Evolutionary conservation across 2,888 invertebrate species (phyloP).

Genomic region (Microctonus aethiopoides): DNA sequence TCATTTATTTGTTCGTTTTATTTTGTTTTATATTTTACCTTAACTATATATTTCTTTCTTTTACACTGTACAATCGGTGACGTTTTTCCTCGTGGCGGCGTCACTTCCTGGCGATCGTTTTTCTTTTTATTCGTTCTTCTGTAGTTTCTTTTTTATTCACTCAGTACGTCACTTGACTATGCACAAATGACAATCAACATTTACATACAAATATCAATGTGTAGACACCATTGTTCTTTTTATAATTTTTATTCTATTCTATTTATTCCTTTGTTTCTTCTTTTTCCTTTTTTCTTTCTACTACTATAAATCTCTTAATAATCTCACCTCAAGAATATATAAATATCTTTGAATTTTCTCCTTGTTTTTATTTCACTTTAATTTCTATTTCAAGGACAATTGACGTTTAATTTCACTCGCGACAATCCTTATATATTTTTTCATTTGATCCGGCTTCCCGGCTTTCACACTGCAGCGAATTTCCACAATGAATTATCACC

Average conservation of each 20-base stretch:
- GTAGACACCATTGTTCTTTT: neutral
- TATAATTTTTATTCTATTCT: neutral
- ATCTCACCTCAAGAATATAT: neutral
- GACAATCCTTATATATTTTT: neutral
- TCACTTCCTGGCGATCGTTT: slow-evolving; percentile 31
- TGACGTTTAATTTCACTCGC: slow-evolving; percentile 3
- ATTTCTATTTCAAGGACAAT: slow-evolving; percentile 1
- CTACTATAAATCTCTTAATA: no score
- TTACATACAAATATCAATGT: slow-evolving; percentile 12
- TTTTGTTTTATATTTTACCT: neutral
- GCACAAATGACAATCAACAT: neutral
- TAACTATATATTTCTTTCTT: slow-evolving; percentile 4
- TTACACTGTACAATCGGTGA: neutral
- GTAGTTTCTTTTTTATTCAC: neutral
- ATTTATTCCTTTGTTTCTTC: neutral
- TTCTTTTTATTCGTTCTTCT: slow-evolving; percentile 38
- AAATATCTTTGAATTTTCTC: neutral
- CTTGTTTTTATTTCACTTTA: neutral
- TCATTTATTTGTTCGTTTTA: slow-evolving; percentile 6
- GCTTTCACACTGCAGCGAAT: slow-evolving; percentile 3
- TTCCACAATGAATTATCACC: neutral
- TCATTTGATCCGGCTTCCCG: slow-evolving; percentile 16
- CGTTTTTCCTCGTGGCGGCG: slow-evolving; percentile 24
- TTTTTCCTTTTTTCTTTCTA: no score
- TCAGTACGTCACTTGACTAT: neutral